Conservation (phyloP, 35 echinoderm and acorn worm species). For the Ophioderma brevispina region DNA sequence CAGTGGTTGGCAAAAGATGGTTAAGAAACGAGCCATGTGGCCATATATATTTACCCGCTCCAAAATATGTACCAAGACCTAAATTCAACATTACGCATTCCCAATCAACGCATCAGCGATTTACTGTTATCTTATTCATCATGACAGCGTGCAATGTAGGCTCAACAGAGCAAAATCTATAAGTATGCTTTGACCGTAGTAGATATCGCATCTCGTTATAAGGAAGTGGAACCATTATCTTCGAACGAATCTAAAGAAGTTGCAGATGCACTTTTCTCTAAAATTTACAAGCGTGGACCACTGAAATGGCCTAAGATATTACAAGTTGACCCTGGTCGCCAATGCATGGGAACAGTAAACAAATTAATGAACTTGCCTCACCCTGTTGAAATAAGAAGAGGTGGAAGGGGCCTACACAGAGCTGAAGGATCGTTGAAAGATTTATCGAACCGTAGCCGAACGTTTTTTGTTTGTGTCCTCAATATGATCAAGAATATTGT, state of each 20-base stretch:
- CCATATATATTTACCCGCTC: neutral
- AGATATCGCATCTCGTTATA: slow-evolving; percentile 5
- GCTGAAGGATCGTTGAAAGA: neutral
- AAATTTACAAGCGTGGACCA: neutral
- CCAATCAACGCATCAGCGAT: neutral
- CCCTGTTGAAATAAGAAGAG: neutral
- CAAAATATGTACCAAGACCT: neutral
- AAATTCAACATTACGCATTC: neutral
- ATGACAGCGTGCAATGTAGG: too few relatives aligned
- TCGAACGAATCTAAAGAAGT: slow-evolving; percentile 7
- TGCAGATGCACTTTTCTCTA: neutral
- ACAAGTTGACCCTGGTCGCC: neutral
- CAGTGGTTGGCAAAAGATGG: neutral
- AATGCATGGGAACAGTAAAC: neutral
- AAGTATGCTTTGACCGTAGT: slow-evolving; percentile 18
- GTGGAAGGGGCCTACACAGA: neutral
- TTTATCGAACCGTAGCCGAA: slow-evolving; percentile 13
- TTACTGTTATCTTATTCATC: slow-evolving; percentile 12
- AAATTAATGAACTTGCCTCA: neutral
- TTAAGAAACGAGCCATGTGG: neutral
- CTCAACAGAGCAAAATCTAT: neutral
- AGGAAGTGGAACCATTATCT: slow-evolving; percentile 24
- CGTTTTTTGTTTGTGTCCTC: neutral
- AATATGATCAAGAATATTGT: neutral
- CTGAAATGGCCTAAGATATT: slow-evolving; percentile 19